Conservation (phyloP, 2,113 vertebrate species). For the Scalopus aquaticus region DNA sequence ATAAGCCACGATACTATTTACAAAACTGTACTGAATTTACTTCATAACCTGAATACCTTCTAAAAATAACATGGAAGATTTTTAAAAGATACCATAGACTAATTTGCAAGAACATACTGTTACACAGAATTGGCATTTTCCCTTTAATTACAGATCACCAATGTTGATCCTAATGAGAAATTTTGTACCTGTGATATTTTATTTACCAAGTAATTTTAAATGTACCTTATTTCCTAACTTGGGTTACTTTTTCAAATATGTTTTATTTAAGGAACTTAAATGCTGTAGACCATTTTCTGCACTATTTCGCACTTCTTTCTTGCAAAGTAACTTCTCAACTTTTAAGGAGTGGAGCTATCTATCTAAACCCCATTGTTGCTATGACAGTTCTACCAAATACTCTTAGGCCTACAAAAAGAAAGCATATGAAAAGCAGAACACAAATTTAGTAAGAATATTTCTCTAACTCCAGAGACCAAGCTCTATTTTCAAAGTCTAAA, state of each 20-base stretch:
- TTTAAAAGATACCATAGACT: neutral
- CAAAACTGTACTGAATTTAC: neutral
- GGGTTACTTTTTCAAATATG: neutral
- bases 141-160: neutral
- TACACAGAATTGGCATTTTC: neutral
- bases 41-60: slow-evolving; percentile 1
- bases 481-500: slow-evolving; percentile 27
- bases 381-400: neutral
- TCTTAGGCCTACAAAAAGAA: neutral
- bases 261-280: slow-evolving; percentile 20
- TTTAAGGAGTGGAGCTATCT: neutral
- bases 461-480: neutral
- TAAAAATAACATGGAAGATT: neutral
- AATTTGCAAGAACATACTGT: neutral
- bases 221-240: neutral
- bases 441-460: neutral
- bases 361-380: neutral
- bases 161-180: neutral
- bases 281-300: neutral
- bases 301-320: neutral
- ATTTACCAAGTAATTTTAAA: slow-evolving; percentile 2
- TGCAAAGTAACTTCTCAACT: neutral
- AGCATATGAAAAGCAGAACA: neutral
- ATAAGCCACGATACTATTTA: neutral
- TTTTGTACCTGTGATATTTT: neutral